These are phyloP conservation scores for Tretioscincus oriximinensis DNA, from an alignment of 2,113 vertebrate species.

Conservation along the genomic window DNA sequence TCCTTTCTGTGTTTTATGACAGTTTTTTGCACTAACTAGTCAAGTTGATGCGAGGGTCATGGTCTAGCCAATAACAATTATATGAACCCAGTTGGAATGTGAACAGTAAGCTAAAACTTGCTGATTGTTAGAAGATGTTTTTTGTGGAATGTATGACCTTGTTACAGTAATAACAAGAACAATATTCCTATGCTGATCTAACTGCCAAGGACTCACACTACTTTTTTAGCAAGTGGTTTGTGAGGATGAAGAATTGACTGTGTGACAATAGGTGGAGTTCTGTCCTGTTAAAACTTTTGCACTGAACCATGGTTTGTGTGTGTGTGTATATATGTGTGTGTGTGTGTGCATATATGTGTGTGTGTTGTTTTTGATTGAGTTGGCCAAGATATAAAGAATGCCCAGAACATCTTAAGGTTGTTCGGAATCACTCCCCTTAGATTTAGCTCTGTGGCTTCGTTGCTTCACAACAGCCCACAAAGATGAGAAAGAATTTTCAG, in stretches of 20 bases:
- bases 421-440: background rate
- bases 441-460: background rate
- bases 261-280: background rate
- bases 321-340: too few species aligned
- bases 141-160: background rate
- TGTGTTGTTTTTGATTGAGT: background rate
- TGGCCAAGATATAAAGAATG: background rate
- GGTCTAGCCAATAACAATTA: background rate
- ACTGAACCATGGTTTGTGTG: constrained; percentile 2
- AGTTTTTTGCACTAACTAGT: constrained; percentile 15
- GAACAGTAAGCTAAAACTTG: background rate
- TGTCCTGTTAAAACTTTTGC: background rate
- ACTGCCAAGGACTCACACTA: background rate
- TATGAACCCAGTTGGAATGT: background rate
- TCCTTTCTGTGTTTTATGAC: background rate
- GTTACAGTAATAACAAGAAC: background rate
- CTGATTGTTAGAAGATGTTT: background rate
- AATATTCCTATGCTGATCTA: background rate
- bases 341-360: too few species aligned
- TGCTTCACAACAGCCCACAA: background rate
- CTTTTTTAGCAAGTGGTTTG: background rate
- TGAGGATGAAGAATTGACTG: background rate
- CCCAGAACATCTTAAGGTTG: background rate
- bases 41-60: background rate
- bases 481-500: background rate